Evolutionary conservation across 2,797 vertebrate species (phyloP).

Genomic region (Smutsia gigantea): DNA sequence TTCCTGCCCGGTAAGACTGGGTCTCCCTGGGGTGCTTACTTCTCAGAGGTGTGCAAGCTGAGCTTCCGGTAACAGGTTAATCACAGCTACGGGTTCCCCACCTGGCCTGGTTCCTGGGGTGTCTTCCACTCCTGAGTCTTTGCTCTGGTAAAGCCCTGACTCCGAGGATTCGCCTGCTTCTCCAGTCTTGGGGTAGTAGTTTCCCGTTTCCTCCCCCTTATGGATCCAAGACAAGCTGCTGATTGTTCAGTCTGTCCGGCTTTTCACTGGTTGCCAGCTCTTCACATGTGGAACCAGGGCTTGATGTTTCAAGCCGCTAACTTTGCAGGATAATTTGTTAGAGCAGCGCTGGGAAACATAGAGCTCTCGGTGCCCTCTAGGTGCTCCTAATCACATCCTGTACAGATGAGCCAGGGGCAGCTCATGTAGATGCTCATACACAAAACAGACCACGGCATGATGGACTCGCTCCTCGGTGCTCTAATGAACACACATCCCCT

Average conservation of each 20-base stretch:
- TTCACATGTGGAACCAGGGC: not conserved
- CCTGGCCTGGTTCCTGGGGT: not conserved
- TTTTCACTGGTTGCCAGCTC: not conserved
- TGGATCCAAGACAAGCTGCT: not conserved
- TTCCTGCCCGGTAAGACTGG: not conserved
- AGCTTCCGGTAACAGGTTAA: not conserved
- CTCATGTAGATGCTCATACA: not conserved
- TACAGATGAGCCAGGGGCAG: not conserved
- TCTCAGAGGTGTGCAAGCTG: not conserved
- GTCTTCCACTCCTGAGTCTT: not conserved
- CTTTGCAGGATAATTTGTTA: not conserved
- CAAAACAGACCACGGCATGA: rapidly evolving
- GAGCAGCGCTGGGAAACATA: not conserved
- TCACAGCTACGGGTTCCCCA: not conserved
- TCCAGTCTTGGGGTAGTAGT: not conserved
- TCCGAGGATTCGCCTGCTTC: not conserved
- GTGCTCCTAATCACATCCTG: too few relatives aligned
- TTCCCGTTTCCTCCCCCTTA: not conserved
- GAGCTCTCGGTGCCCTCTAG: not conserved
- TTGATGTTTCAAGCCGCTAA: not conserved
- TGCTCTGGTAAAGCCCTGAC: not conserved
- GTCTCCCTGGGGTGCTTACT: not conserved
- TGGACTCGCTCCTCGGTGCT: not conserved
- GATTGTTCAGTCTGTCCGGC: not conserved
- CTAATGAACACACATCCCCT: not conserved